A percentile compares a stretch with the other conserved stretches of the same genome.
Conservation (phyloP, 2,113 vertebrate species). For the Nasalis larvatus region DNA sequence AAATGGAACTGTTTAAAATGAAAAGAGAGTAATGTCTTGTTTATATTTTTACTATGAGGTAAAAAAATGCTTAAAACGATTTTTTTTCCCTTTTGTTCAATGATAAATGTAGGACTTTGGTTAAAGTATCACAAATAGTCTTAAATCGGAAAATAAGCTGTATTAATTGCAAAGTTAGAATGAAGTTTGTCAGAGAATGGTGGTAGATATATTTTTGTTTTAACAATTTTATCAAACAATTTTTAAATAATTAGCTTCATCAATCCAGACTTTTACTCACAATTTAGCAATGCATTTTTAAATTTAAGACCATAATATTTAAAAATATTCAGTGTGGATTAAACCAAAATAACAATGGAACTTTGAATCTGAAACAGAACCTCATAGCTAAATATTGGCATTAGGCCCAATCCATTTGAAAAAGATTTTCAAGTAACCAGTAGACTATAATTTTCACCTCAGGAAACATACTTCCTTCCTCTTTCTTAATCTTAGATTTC, state of each 20-base stretch:
- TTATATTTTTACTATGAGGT: background rate
- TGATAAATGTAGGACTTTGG: background rate
- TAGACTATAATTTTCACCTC: constrained; percentile 1
- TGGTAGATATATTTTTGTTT: background rate
- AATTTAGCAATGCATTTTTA: background rate
- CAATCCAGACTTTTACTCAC: background rate
- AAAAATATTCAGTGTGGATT: background rate
- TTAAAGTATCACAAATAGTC: background rate
- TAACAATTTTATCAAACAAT: background rate
- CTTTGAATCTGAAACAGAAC: background rate
- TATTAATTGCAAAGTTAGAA: constrained; percentile 11
- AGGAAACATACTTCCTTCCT: background rate
- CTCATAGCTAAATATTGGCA: background rate
- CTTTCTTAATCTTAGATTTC: constrained; percentile 22
- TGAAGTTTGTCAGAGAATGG: background rate
- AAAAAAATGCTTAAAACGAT: background rate
- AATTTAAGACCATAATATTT: background rate
- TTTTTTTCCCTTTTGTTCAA: background rate
- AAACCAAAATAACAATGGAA: background rate
- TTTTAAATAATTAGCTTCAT: background rate
- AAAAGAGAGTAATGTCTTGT: background rate
- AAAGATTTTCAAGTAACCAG: background rate
- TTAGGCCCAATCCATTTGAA: background rate
- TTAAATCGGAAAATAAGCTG: background rate
- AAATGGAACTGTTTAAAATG: background rate